A percentile compares a stretch with the other conserved stretches of the same genome.
These are phyloP conservation scores for Sitta carolinensis DNA, from an alignment of 2,797 vertebrate species.

Conservation along the genomic window DNA sequence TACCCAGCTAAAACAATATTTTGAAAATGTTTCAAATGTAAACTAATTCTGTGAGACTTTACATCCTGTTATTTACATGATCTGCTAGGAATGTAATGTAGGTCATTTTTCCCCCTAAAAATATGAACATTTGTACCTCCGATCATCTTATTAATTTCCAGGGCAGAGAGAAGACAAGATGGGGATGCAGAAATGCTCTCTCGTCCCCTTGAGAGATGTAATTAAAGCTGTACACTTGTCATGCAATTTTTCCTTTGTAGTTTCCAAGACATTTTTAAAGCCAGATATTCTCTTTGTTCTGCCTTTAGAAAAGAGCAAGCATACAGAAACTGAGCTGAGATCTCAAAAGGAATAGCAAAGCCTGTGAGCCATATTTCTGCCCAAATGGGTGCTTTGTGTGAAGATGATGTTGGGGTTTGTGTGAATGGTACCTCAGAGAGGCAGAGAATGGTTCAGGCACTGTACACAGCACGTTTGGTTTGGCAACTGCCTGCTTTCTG, in stretches of 20 bases:
- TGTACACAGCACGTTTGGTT: rapidly evolving
- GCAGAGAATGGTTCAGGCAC: neutral
- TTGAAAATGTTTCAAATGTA: slow-evolving; percentile 73
- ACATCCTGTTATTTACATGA: slow-evolving; percentile 44
- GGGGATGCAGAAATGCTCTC: neutral
- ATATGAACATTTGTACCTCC: neutral
- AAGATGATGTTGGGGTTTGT: neutral
- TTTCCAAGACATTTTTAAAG: slow-evolving; percentile 1
- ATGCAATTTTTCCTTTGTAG: slow-evolving; percentile 29
- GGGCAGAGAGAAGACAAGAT: neutral
- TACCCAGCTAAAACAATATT: slow-evolving; percentile 75
- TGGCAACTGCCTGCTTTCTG: neutral
- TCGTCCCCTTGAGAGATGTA: neutral
- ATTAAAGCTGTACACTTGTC: slow-evolving; percentile 34
- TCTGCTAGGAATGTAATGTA: slow-evolving; percentile 22
- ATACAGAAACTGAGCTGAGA: neutral
- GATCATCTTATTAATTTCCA: neutral
- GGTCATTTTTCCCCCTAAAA: neutral
- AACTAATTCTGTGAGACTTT: slow-evolving; percentile 63
- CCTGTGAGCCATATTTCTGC: neutral
- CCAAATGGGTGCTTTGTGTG: neutral
- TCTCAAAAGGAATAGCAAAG: neutral
- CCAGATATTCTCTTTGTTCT: slow-evolving; percentile 8
- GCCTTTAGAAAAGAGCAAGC: neutral
- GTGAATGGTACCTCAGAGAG: neutral